These are phyloP conservation scores for Tortricodes alternella DNA, from an alignment of 2,888 invertebrate genomes.

Conservation along the genomic window DNA sequence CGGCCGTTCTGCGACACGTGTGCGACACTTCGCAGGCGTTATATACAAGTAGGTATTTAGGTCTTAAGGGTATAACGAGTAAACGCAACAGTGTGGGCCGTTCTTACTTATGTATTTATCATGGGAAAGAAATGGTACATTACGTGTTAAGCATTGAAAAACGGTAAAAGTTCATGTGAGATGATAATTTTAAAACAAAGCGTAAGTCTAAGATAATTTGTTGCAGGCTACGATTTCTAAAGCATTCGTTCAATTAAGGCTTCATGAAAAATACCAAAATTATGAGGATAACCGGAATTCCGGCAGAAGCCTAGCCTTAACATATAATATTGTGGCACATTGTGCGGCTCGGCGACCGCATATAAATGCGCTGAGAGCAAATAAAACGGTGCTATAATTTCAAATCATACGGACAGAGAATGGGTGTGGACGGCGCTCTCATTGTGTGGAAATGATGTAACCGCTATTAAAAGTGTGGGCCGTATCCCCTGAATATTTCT, in stretches of 20 bases:
- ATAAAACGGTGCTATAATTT: constrained; percentile 83
- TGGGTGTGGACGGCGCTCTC: constrained; percentile 83
- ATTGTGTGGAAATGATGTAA: constrained; percentile 84
- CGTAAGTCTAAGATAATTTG: too few species aligned
- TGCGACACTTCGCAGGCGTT: constrained; percentile 65
- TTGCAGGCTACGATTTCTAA: too few species aligned
- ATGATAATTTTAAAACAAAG: too few species aligned
- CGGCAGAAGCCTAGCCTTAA: constrained; percentile 47
- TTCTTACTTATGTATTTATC: too few species aligned
- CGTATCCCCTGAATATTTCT: constrained; percentile 82
- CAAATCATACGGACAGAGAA: constrained; percentile 83
- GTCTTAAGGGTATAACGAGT: too few species aligned
- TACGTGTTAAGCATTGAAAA: too few species aligned
- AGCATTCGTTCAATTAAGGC: too few species aligned
- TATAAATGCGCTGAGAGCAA: constrained; percentile 81
- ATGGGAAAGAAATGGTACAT: too few species aligned
- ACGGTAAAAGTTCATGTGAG: too few species aligned
- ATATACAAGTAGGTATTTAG: constrained; percentile 53
- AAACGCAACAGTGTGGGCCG: too few species aligned
- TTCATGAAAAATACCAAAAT: not conserved
- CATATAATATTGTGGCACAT: constrained; percentile 77
- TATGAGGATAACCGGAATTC: constrained; percentile 7
- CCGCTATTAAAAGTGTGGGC: constrained; percentile 83
- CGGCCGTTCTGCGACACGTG: constrained; percentile 63
- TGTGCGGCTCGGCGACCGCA: constrained; percentile 75